phyloP scores from a whole-genome alignment of 2,888 invertebrate species.

The Drosophila stalkeri region DNA sequence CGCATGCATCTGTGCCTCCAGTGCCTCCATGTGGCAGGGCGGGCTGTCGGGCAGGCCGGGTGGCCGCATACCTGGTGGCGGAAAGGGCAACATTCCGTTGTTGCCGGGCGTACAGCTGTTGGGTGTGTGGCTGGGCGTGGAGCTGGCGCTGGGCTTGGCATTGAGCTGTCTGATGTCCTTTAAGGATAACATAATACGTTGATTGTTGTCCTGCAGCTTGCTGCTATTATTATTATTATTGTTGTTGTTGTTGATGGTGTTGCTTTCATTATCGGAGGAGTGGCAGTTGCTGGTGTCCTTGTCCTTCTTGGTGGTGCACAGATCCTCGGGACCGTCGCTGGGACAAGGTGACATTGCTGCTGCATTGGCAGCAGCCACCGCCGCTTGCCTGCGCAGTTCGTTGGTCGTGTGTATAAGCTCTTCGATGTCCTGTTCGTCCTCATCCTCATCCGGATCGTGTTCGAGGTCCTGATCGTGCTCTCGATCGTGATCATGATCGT shows the following conservation, averaged over 20 bases:
- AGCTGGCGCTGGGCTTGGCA: slow-evolving; percentile 80
- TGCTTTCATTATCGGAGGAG: slow-evolving; percentile 67
- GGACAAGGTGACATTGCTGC: slow-evolving; percentile 73
- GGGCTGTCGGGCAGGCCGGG: slow-evolving; percentile 73
- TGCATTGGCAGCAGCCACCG: slow-evolving; percentile 73
- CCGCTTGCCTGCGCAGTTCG: slow-evolving; percentile 80
- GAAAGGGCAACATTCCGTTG: slow-evolving; percentile 74
- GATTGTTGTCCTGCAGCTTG: slow-evolving; percentile 83
- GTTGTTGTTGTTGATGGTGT: slow-evolving; percentile 77
- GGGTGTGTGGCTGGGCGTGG: slow-evolving; percentile 72
- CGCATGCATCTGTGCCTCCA: slow-evolving; percentile 84
- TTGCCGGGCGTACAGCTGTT: slow-evolving; percentile 53
- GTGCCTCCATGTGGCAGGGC: slow-evolving; percentile 82
- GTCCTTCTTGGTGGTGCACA: slow-evolving; percentile 84
- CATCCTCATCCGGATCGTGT: slow-evolving; percentile 49
- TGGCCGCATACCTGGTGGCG: slow-evolving; percentile 76
- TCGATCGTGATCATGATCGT: slow-evolving; percentile 35
- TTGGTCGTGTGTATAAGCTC: slow-evolving; percentile 82
- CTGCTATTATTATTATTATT: slow-evolving; percentile 82
- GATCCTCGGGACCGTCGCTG: slow-evolving; percentile 84
- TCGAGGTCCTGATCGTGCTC: slow-evolving; percentile 48
- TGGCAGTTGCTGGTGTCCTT: slow-evolving; percentile 46
- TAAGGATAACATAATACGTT: slow-evolving; percentile 84
- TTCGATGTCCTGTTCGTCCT: slow-evolving; percentile 82
- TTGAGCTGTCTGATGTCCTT: slow-evolving; percentile 85